These are phyloP conservation scores for Anguilla anguilla DNA, from an alignment of 2,797 vertebrate species.

Conservation along the genomic window DNA sequence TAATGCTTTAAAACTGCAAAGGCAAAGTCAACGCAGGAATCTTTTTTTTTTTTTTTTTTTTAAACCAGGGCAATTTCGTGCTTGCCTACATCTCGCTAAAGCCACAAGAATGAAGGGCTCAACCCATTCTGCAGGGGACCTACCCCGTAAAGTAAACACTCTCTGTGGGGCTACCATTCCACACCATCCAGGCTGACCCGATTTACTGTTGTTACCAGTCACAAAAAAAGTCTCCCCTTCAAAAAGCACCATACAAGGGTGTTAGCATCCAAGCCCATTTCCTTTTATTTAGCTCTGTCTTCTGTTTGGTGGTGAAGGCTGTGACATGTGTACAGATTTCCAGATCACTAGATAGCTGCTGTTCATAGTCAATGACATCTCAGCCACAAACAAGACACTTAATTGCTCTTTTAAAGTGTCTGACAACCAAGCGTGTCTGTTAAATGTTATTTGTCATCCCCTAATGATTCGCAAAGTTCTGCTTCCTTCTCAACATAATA, in stretches of 20 bases:
- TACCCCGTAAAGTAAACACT: neutral
- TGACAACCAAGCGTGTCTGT: neutral
- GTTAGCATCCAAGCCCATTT: neutral
- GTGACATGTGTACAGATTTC: neutral
- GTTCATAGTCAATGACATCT: neutral
- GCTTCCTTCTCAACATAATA: neutral
- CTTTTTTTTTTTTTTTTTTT: neutral
- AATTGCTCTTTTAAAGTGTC: neutral
- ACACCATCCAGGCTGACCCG: neutral
- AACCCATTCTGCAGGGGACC: neutral
- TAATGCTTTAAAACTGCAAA: conserved; percentile 7
- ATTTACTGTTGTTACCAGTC: neutral
- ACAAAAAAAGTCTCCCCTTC: neutral
- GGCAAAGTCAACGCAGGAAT: neutral
- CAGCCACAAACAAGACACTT: neutral
- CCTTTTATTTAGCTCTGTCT: neutral
- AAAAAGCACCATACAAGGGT: neutral
- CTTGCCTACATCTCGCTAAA: neutral
- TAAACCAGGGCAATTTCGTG: neutral
- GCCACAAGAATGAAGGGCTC: neutral
- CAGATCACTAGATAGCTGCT: neutral
- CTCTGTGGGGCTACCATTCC: neutral
- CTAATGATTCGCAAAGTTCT: neutral
- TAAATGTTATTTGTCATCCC: neutral
- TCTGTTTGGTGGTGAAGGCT: neutral